A percentile compares a stretch with the other conserved stretches of the same genome.
Evolutionary conservation across 2,797 vertebrate genomes (phyloP).

Genomic region (Sebastes hubbsi): DNA sequence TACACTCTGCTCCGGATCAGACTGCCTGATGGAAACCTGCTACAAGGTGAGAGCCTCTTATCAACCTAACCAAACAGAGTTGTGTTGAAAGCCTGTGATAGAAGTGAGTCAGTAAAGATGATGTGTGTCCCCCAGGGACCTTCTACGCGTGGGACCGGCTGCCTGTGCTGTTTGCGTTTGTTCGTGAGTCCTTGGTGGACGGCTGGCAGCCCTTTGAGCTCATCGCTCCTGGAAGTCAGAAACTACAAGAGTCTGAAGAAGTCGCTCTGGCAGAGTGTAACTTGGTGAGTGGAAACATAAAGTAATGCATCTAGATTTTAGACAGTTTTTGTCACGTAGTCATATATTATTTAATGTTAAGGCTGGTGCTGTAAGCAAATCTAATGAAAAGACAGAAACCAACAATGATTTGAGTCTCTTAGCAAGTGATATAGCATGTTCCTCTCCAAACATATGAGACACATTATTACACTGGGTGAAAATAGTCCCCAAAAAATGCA

Average conservation of each 20-base stretch:
- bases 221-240: conserved; percentile 89
- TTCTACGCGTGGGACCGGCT: conserved; percentile 92
- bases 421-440: too few relatives aligned
- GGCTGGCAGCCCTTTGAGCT: conserved; percentile 97
- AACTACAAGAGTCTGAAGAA: conserved; percentile 84
- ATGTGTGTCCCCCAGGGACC: conserved; percentile 81
- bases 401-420: too few relatives aligned
- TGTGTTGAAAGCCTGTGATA: background rate
- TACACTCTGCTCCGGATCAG: conserved; percentile 91
- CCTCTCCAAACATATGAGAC: too few relatives aligned
- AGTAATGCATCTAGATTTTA: too few relatives aligned
- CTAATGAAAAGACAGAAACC: too few relatives aligned
- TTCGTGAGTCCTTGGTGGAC: conserved; percentile 87
- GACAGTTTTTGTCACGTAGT: too few relatives aligned
- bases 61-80: background rate
- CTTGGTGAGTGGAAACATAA: conserved; percentile 83
- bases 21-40: conserved; percentile 89
- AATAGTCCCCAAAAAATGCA: too few relatives aligned
- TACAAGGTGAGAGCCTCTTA: conserved; percentile 83
- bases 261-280: conserved; percentile 88
- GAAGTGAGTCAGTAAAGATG: background rate
- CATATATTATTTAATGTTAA: too few relatives aligned
- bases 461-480: too few relatives aligned
- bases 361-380: too few relatives aligned
- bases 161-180: conserved; percentile 85